Percentiles rank a stretch among this genome's conserved stretches.
Conservation (phyloP, 2,888 invertebrate genomes). For the Elaeidobius kamerunicus region DNA sequence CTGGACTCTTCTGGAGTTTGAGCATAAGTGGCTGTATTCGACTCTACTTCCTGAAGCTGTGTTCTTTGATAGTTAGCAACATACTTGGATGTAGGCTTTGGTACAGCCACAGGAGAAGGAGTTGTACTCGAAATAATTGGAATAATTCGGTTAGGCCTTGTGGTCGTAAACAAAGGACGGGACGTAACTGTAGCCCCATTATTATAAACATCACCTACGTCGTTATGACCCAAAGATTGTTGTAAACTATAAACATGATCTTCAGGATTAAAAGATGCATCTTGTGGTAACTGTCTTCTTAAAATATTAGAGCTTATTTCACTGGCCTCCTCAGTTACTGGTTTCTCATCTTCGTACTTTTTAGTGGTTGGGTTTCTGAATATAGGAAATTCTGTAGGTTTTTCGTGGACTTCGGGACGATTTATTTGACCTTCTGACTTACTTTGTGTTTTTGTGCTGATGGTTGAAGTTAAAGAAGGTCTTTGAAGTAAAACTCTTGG, state of each 20-base stretch:
- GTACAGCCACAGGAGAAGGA: conserved; percentile 34
- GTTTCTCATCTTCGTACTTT: conserved; percentile 49
- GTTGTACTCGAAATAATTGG: conserved; percentile 50
- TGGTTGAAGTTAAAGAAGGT: conserved; percentile 34
- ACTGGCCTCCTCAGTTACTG: conserved; percentile 53
- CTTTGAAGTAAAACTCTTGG: conserved; percentile 46
- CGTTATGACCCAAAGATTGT: conserved; percentile 59
- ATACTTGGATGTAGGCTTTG: conserved; percentile 38
- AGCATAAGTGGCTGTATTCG: conserved; percentile 37
- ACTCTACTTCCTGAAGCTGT: conserved; percentile 33
- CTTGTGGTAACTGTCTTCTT: conserved; percentile 60
- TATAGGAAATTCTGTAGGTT: conserved; percentile 40
- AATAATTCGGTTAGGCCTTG: conserved; percentile 56
- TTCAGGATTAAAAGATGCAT: conserved; percentile 48
- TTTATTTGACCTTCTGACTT: conserved; percentile 45
- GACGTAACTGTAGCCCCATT: conserved; percentile 62
- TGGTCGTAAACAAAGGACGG: conserved; percentile 66
- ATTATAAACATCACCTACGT: conserved; percentile 67
- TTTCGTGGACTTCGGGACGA: conserved; percentile 43
- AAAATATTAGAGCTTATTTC: conserved; percentile 58
- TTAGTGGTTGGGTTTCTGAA: conserved; percentile 41
- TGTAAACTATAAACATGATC: conserved; percentile 57
- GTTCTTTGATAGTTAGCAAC: conserved; percentile 37
- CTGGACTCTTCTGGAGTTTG: conserved; percentile 43
- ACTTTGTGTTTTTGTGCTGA: neutral